Conservation (phyloP, 2,797 vertebrate genomes). For the Cryptoblepharus egeriae region DNA sequence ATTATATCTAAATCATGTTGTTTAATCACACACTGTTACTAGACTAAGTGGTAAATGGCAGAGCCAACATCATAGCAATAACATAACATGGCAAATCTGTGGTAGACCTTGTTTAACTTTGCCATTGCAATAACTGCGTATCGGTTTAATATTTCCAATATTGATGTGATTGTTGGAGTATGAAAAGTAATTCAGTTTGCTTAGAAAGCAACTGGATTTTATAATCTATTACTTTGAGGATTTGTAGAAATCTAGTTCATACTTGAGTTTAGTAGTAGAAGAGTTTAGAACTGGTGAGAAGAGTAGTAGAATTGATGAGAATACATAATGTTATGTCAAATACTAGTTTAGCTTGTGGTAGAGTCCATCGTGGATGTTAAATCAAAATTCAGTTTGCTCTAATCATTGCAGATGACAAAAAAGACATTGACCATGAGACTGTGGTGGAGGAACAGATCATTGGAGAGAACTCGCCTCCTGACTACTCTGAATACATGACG, state of each 20-base stretch:
- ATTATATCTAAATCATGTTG: no score
- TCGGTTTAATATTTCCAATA: no score
- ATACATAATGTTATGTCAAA: neutral
- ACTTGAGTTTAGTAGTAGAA: no score
- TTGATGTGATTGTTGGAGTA: no score
- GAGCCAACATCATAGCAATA: neutral
- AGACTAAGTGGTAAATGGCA: neutral
- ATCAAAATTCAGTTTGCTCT: constrained; percentile 55
- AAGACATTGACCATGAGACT: constrained; percentile 97
- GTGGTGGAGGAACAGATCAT: constrained; percentile 98
- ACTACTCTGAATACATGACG: constrained; percentile 99
- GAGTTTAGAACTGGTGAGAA: no score
- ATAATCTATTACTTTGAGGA: neutral
- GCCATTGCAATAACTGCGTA: neutral
- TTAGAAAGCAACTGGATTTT: neutral
- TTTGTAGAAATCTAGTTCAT: neutral
- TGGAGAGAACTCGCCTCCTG: constrained; percentile 95
- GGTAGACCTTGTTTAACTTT: neutral
- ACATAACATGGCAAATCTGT: neutral
- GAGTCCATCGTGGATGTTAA: neutral
- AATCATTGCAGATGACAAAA: constrained; percentile 94
- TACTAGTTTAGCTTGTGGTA: neutral
- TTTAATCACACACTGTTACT: neutral
- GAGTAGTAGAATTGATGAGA: no score
- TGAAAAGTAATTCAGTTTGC: neutral